Evolutionary conservation across 2,797 vertebrate genomes (phyloP).

Genomic region (Loriculus beryllinus): DNA sequence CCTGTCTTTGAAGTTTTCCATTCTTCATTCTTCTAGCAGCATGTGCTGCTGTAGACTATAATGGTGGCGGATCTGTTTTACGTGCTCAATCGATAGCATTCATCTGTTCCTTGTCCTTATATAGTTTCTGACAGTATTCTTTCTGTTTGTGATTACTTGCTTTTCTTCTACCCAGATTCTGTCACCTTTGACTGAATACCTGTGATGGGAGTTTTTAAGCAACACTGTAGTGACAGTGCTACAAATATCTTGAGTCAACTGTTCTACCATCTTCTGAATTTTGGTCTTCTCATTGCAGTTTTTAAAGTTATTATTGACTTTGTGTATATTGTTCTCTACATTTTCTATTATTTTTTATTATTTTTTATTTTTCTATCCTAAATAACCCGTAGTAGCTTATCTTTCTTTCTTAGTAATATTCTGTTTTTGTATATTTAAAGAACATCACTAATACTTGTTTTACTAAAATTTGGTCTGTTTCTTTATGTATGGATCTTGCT

Average conservation of each 20-base stretch:
- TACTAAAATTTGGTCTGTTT: neutral
- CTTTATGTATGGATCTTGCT: neutral
- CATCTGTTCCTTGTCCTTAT: neutral
- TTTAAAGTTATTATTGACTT: neutral
- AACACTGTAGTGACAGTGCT: neutral
- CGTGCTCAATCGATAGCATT: accelerated
- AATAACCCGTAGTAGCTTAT: neutral
- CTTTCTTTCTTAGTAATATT: neutral
- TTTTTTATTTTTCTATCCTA: neutral
- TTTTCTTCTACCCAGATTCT: neutral
- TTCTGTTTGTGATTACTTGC: neutral
- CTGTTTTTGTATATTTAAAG: accelerated
- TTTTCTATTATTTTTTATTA: neutral
- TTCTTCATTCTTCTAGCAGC: neutral
- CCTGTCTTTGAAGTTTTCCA: neutral
- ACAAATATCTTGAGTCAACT: neutral
- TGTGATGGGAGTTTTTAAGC: neutral
- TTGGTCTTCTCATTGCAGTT: neutral
- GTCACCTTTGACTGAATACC: neutral
- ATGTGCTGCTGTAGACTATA: neutral
- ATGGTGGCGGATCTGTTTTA: neutral
- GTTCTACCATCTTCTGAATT: neutral
- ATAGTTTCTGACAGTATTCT: neutral
- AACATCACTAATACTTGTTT: neutral
- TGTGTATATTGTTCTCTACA: neutral